Base-by-base conservation (phyloP, 2,113 vertebrate species). In the Anseranas semipalmata region DNA sequence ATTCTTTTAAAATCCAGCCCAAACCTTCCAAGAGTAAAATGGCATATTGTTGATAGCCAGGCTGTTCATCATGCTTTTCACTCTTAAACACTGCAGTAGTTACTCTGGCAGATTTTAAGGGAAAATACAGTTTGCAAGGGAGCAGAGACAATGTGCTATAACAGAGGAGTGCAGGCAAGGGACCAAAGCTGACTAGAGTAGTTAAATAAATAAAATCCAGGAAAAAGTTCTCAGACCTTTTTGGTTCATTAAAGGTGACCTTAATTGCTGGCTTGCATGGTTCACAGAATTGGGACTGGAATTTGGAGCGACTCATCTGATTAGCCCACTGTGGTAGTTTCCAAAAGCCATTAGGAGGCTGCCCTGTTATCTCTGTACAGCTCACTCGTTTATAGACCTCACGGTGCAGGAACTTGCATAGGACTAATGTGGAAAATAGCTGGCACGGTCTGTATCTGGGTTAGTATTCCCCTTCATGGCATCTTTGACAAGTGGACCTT, bases 131-230 rank as follows among this genome's bases (percentile, higher is more conserved):
- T 45, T 63, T 87, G 30, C 48, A 52, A 25, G 33, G 24, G 17
- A 65, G 21, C 30, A 12, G 1, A 20, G 73, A n/a, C 39, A 45
- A 1, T 10, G 2, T 2, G 0, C 11, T 6, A 17, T 55, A 66
- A 32, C 10, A 30, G 35, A 62, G 65, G 7, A 45, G 46, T 52
- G 67, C n/a, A n/a, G 71, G 32, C 37, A 55, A 62, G 24, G 52
- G 20, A 53, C 20, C 32, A 35, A 22, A 50, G 52, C 60, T 50
- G 22, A 85, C 19, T 19, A 45, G 37, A 19, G 21, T 15, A 32
- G 6, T 15, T 39, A 67, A 33, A 76, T 37, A 68, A 62, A 37
- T 35, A 17, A 50, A 43, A 6, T 10, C 27, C 19, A 15, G 55
- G 7, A 52, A 35, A 74, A 62, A 71, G 27, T 66, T 59, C 15